These are phyloP conservation scores for Acromyrmex charruanus DNA, from an alignment of 1,140 invertebrate species.

Conservation along the genomic window DNA sequence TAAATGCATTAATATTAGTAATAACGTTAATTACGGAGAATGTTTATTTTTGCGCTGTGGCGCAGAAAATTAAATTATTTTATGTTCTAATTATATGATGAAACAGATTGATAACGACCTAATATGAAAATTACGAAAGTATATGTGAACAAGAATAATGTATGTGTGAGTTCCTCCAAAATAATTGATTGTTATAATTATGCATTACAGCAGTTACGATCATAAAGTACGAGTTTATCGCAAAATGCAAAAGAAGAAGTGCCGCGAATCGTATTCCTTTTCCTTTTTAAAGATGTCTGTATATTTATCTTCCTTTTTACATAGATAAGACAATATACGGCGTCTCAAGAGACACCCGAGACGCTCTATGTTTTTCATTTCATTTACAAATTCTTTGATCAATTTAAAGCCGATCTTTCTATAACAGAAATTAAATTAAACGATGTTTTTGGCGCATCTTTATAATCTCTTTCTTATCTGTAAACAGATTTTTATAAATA, in stretches of 20 bases:
- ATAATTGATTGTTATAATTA: conserved; percentile 31
- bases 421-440: conserved; percentile 2
- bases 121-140: conserved; percentile 9
- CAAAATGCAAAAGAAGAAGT: neutral
- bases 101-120: neutral
- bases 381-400: conserved; percentile 21
- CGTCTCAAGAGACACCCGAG: neutral
- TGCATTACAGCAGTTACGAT: neutral
- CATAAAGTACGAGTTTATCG: neutral
- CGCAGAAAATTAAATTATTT: conserved; percentile 45
- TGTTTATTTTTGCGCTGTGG: conserved; percentile 29
- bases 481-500: neutral
- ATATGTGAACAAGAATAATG: neutral
- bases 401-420: conserved; percentile 8
- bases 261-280: neutral
- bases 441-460: neutral
- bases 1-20: conserved; percentile 17
- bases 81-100: conserved; percentile 33
- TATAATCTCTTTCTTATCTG: neutral
- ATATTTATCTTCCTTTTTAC: neutral
- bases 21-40: conserved; percentile 36
- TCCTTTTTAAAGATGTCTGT: neutral
- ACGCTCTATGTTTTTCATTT: neutral
- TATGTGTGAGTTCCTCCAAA: neutral
- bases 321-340: neutral